Base-by-base conservation (phyloP, 1,140 invertebrate species). In the Papilio aristodemus region DNA sequence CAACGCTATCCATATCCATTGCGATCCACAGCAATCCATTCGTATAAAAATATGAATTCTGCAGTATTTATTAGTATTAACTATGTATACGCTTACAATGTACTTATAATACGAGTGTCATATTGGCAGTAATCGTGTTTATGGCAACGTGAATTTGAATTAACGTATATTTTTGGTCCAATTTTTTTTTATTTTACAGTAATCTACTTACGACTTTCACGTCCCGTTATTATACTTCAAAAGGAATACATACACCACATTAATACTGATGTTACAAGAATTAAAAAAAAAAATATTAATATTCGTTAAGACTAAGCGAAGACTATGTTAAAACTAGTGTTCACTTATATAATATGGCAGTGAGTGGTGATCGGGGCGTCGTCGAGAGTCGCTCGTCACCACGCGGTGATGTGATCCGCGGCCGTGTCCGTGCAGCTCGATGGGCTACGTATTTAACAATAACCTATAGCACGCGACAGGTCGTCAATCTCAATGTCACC, bases 331-430 rank as follows among this genome's bases (percentile, higher is more conserved):
- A 74, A 81, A 79, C 81, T 87, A 87, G 64, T 73, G 58, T 64
- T 83, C 79, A 87, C 87, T 86, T 91, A 91, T 76, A 76, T 91
- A 89, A 85, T 91, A 91, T 89, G 87, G 89, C 89, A 91, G 89
- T 91, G 87, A 84, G 81, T 87, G 85, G 85, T 87, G 83, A 85
- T 85, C 85, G 81, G 84, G 85, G 81, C 75, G 78, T 43, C 41
- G 76, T 80, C 81, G 85, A 87, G 86, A 88, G 85, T 88, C 81
- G 78, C 76, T 79, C 78, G 76, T 75, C 82, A 78, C 73, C 77
- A 77, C 81, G 72, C 64, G 75, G 70, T 74, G 73, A 76, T 80
- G 68, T 59, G 81, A 85, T 84, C 85, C 83, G 82, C 84, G 81
- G 81, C 81, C 66, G 75, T 74, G 72, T 80, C 78, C 78, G 70